These are phyloP conservation scores for Thunnus maccoyii DNA, from an alignment of 2,113 vertebrate genomes.

Conservation along the genomic window DNA sequence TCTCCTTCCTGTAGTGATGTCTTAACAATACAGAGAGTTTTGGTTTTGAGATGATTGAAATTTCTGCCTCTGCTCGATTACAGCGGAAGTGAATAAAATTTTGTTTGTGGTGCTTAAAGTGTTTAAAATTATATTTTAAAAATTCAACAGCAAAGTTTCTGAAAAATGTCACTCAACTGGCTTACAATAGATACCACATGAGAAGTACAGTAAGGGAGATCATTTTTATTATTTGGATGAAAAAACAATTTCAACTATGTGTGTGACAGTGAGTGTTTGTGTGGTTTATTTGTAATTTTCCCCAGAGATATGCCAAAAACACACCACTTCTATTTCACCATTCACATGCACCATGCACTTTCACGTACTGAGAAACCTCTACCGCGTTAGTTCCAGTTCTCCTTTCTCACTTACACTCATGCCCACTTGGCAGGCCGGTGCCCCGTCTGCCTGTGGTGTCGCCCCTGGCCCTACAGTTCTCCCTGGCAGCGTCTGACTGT, in stretches of 20 bases:
- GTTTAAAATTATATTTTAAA: background rate
- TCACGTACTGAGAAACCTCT: conserved; percentile 38
- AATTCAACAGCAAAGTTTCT: background rate
- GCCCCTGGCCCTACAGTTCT: conserved; percentile 19
- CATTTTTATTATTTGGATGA: background rate
- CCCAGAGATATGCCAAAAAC: background rate
- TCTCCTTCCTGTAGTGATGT: too few species aligned
- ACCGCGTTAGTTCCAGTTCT: conserved; percentile 42
- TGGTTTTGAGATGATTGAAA: background rate
- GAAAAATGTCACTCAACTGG: background rate
- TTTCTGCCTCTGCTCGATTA: background rate
- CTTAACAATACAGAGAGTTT: background rate
- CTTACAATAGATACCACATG: too few species aligned
- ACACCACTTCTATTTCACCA: background rate
- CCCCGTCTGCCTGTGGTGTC: conserved; percentile 30
- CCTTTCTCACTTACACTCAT: conserved; percentile 36
- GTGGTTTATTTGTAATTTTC: conserved; percentile 2
- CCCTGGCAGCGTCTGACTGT: conserved; percentile 39
- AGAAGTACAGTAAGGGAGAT: too few species aligned
- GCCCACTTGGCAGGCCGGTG: conserved; percentile 35
- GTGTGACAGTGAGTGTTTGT: background rate
- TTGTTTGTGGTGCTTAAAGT: background rate
- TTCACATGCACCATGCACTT: conserved; percentile 9
- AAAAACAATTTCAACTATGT: background rate
- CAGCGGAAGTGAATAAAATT: background rate